Conservation (phyloP, 2,113 vertebrate species). For the Ammodytes dubius region DNA sequence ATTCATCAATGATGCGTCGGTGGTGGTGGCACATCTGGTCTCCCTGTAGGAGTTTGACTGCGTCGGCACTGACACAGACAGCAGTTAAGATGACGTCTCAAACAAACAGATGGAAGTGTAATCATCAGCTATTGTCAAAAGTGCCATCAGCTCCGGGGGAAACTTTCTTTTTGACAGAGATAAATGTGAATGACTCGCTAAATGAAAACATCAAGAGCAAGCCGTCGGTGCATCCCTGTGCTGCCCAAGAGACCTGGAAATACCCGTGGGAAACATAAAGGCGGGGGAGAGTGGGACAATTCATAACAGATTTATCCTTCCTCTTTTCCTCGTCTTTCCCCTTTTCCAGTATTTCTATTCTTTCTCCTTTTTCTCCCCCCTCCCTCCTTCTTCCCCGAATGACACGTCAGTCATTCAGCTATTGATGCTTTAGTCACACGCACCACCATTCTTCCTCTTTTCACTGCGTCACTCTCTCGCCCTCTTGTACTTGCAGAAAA, state of each 20-base stretch:
- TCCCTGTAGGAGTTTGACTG: conserved; percentile 28
- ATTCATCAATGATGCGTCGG: conserved; percentile 41
- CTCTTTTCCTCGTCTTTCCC: background rate
- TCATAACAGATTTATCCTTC: conserved; percentile 6
- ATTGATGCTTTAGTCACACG: conserved; percentile 60
- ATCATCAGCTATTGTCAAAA: conserved; percentile 38
- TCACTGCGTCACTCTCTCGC: conserved; percentile 11
- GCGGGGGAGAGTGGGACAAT: conserved; percentile 17
- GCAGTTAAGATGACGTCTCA: conserved; percentile 3
- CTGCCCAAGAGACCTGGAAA: conserved; percentile 15
- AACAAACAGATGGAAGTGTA: conserved; percentile 62
- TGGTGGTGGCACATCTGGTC: conserved; percentile 55
- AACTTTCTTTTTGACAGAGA: conserved; percentile 22
- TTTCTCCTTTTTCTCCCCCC: background rate
- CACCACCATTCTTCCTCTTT: background rate
- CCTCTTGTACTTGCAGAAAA: conserved; percentile 20
- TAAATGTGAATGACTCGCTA: conserved; percentile 16
- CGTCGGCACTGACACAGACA: conserved; percentile 27
- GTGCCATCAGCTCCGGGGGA: conserved; percentile 36
- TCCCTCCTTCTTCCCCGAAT: conserved; percentile 17
- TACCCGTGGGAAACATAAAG: conserved; percentile 38
- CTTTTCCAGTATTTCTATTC: background rate
- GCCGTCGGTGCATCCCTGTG: conserved; percentile 1
- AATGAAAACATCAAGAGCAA: conserved; percentile 39
- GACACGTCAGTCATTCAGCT: conserved; percentile 51